A percentile compares a stretch with the other conserved stretches of the same genome.
phyloP scores from a whole-genome alignment of 2,113 vertebrate species.

The Aepyceros melampus region DNA sequence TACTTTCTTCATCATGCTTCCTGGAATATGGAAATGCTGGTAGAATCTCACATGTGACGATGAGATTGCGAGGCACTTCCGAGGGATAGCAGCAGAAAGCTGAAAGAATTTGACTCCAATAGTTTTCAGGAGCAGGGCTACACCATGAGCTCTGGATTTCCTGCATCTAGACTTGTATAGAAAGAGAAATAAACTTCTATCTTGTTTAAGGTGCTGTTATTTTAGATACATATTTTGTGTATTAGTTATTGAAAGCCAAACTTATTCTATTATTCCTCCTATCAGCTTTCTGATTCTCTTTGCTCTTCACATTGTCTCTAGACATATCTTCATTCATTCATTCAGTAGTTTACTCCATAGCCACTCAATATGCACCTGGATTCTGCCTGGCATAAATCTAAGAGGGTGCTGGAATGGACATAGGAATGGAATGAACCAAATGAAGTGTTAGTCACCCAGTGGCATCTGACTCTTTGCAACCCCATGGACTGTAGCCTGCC shows the following conservation, averaged over 20 bases:
- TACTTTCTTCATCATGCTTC: background rate
- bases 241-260: background rate
- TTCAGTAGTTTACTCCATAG: background rate
- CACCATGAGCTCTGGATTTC: background rate
- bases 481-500: background rate
- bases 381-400: slow-evolving; percentile 26
- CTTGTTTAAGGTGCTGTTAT: background rate
- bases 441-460: background rate
- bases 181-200: background rate
- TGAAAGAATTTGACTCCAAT: background rate
- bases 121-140: background rate
- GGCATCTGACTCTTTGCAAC: background rate
- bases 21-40: background rate
- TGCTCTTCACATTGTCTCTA: background rate
- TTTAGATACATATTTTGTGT: background rate
- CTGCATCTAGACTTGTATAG: background rate
- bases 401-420: background rate
- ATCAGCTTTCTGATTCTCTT: background rate
- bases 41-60: background rate
- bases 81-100: background rate
- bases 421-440: background rate
- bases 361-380: background rate
- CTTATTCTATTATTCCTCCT: background rate
- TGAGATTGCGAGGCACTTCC: background rate
- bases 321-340: background rate